phyloP scores from a whole-genome alignment of 2,113 vertebrate species.

The Periophthalmodon schlosseri region DNA sequence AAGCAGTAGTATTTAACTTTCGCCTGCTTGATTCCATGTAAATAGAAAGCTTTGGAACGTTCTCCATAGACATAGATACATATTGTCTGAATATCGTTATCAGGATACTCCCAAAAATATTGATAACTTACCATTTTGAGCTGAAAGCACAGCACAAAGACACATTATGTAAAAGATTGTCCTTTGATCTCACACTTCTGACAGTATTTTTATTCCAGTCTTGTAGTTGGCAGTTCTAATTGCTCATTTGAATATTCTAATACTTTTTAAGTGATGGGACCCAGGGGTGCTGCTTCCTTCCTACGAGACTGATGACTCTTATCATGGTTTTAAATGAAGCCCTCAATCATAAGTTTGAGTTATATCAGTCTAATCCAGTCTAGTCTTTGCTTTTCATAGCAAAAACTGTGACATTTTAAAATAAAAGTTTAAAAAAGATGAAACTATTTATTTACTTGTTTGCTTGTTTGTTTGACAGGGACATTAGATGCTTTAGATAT shows the following conservation, averaged over 20 bases:
- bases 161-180: neutral
- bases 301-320: neutral
- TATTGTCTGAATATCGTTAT: too few species aligned
- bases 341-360: slow-evolving; percentile 2
- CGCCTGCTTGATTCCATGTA: too few species aligned
- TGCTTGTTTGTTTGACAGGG: too few species aligned
- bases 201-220: neutral
- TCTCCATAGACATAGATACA: too few species aligned
- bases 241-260: slow-evolving; percentile 6
- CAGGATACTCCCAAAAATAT: too few species aligned
- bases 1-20: too few species aligned
- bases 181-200: neutral
- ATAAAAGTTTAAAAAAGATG: too few species aligned
- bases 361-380: neutral
- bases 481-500: too few species aligned
- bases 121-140: neutral
- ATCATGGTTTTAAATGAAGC: slow-evolving; percentile 3
- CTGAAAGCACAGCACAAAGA: neutral
- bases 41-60: too few species aligned
- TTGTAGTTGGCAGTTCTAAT: neutral
- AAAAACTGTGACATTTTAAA: too few species aligned
- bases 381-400: too few species aligned
- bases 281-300: neutral
- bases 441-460: too few species aligned
- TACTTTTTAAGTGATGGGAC: neutral